Base-by-base conservation (phyloP, 2,113 vertebrate genomes). In the Lontra canadensis region DNA sequence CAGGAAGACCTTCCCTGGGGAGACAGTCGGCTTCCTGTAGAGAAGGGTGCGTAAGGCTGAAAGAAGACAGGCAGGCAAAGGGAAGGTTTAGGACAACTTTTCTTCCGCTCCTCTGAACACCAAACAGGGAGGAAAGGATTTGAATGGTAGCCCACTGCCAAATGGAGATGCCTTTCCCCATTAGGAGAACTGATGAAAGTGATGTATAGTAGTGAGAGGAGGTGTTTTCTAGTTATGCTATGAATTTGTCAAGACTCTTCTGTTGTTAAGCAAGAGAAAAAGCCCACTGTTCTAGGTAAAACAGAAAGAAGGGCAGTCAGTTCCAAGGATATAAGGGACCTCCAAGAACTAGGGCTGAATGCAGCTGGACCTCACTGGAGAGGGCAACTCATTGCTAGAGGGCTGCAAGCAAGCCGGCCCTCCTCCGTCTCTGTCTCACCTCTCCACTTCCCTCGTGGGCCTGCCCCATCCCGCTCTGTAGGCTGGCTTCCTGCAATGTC, bases 231-330 rank as follows among this genome's bases (percentile, higher is more conserved):
- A 61, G 7, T 82, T 76, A 59, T 44, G 26, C 17, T 95, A 36
- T 84, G 49, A 87, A 57, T 78, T 93, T 83, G 11, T 65, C 88
- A 14, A 86, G 18, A 71, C 18, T 42, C 49, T 86, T 59, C 36
- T 20, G 6, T 74, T 88, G 55, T 79, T 88, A 67, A 82, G 21
- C 47, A 88, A 86, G 34, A 93, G n/a, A 83, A 73, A 95, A 88
- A 44, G 12, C 12, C n/a, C 59, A 31, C 7, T 79, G n/a, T 71
- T 42, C 44, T 55, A 86, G 31, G 80, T 81, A 79, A 90, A 74
- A 67, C 34, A 73, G 65, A 96, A 88, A 47, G 20, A 20, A 81
- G 8, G 57, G 18, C 23, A n/a, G 42, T 92, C 59, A 23, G 17
- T 71, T 61, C 63, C 39, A 49, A 86, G 73, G 42, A 52, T 42